Conservation (phyloP, 2,113 vertebrate genomes). For the Emydura subglobosa region DNA sequence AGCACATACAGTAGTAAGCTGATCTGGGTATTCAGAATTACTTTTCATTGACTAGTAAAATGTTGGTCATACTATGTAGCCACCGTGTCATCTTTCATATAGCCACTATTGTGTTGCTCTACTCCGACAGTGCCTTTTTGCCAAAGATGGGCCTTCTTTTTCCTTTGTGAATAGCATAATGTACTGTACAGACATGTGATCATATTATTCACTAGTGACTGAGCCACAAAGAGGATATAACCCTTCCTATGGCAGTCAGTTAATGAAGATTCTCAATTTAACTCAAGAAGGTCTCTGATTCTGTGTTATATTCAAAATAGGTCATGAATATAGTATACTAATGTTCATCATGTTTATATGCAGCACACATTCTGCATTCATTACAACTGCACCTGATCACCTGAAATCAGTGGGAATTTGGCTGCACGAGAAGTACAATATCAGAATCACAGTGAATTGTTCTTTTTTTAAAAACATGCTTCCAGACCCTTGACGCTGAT, state of each 20-base stretch:
- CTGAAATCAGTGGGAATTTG: background rate
- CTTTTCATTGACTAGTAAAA: background rate
- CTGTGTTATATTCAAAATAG: background rate
- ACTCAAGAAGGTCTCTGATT: background rate
- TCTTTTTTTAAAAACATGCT: background rate
- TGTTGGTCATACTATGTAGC: background rate
- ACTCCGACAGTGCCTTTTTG: background rate
- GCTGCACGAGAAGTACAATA: conserved; percentile 1
- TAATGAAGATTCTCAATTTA: background rate
- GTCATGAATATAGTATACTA: background rate
- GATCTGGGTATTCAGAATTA: background rate
- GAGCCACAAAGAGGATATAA: background rate
- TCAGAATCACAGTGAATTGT: background rate
- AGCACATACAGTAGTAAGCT: background rate
- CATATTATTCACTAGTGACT: background rate
- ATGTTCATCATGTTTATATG: background rate
- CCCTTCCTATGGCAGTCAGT: background rate
- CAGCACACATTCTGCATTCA: conserved; percentile 18
- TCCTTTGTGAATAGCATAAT: background rate
- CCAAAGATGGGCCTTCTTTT: background rate
- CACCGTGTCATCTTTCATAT: background rate
- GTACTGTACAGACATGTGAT: background rate
- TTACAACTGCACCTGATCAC: background rate
- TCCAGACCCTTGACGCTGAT: background rate
- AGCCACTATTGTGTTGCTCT: background rate